Base-by-base conservation (phyloP, 92 coral and sea anemone species). In the Desmophyllum pertusum region DNA sequence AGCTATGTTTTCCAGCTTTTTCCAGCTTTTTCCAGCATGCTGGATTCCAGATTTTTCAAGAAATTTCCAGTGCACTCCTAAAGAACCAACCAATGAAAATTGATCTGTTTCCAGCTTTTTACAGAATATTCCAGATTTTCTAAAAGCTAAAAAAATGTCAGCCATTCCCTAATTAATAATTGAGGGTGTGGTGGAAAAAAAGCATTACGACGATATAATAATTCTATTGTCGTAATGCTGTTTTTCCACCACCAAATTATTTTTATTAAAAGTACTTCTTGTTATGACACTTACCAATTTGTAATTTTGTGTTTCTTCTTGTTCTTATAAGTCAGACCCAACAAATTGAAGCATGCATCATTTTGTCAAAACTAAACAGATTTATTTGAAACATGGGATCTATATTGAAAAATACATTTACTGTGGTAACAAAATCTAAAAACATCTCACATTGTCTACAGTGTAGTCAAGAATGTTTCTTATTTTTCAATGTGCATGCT, bases 41-140 rank as follows among this genome's bases (percentile, higher is more conserved):
- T 21, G 25, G n/a, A 6, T 42, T 43, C 33, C 42, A 43, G 57
- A 42, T 0, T 72, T 72, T 70, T 41, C 76, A 15, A 70, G 76
- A 40, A 41, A 36, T 27, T 42, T 43, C 76, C 42, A 29, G 53
- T n/a, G 21, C 6, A 7, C 1, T 39, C 76, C 13, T 72, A 19
- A 72, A 72, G 39, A 42, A n/a, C n/a, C 13, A 40, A 29, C 51
- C 1, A 41, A 14, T 41, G 51, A 41, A 21, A 25, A 70, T 17
- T 10, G 41, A 70, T n/a, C 25, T 14, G 41, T 70, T 70, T 70
- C 76, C 76, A 70, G 76, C 76, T 41, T 70, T 70, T 70, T 70
- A 53, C 41, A 70, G 76, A 0, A 17, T 41, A 42, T 70, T 70
- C 53, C 55, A 70, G 76, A 6, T 70, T 70, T 70, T 71, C 1